Base-by-base conservation (phyloP, 2,113 vertebrate species). In the Muntiacus reevesi region DNA sequence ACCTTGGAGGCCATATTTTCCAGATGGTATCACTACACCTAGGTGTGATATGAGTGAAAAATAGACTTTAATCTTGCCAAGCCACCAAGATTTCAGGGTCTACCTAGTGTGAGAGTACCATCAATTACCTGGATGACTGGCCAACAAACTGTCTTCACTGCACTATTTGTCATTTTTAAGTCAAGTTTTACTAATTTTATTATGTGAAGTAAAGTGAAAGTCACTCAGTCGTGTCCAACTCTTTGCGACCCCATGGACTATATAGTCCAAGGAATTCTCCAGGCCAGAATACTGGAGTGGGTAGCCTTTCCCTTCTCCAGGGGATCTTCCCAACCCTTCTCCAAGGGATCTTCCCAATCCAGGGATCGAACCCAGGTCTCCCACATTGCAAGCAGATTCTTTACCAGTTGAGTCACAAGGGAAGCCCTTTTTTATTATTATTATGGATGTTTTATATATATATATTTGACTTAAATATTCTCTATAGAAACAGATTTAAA, bases 151-250 rank as follows among this genome's bases (percentile, higher is more conserved):
- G 5, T 36, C 50, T 60, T 87, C 27, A 50, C 27, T 27, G 87
- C 7, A 43, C 14, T 17, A 28, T 16, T 47, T 71, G 60, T 71
- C 64, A 71, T 30, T 85, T 43, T 84, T 47, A 93, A 88, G 54
- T 86, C 43, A 60, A 45, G 36, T 57, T 93, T 93, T 55, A 90
- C 76, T 86, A 28, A 85, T 89, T 95, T 87, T 82, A 94, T 88
- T 91, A 45, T 30, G 7, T 71, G 0, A 36, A 36, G 9, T 71
- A 9, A 71, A 21, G 17, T 71, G 64, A 71, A 71, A 71, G 64
- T 21, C n/a, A 21, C 9, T 36, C 64, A 71, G 17, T 71, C 19
- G 1, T 23, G n/a, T 71, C 64, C 64, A 36, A 36, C 64, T 36
- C 64, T 71, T 71, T 36, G 64, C 2, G 1, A 71, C 19, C 9